Base-by-base conservation (phyloP, 2,797 vertebrate species). In the Cirrhinus mrigala region DNA sequence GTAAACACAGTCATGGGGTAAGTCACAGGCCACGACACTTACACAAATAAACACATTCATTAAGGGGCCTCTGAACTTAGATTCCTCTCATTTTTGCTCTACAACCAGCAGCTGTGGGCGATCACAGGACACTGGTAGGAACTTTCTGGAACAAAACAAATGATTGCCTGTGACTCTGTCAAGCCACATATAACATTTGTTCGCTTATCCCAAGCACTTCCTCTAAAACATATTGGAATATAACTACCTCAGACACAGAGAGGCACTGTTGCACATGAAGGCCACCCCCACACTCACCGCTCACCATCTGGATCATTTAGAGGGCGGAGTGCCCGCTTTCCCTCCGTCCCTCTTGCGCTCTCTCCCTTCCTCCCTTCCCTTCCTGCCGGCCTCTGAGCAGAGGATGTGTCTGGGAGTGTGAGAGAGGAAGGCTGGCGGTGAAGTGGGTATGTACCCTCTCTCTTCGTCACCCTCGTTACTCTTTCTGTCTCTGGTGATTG, bases 311-410 rank as follows among this genome's bases (percentile, higher is more conserved):
- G 88, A 88, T 85, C 76, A 70, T 52, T 84, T 93, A 81, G 46
- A n/a, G 68, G 58, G 70, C 40, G 69, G 70, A 90, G 29, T 83
- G 89, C 73, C 76, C 84, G 69, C 69, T 58, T 79, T 81, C 80
- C 20, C 46, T 73, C 40, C 37, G 71, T 82, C 70, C 83, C 66
- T 90, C 84, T 85, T 80, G 74, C 2, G 84, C 69, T 60, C 56
- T 24, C 71, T 69, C 69, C 70, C 83, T 60, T 73, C 82, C 86
- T 82, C 94, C 91, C 92, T 87, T 79, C 87, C 87, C 86, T 95
- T 95, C 95, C 95, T 95, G 94, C 90, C 89, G 89, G 92, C 91
- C 92, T 92, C 92, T 92, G 91, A 90, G 91, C 87, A 91, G 93
- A 95, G 94, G 94, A 95, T 95, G 93, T 94, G 93, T 93, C 89